A percentile compares a stretch with the other conserved stretches of the same genome.
These are phyloP conservation scores for Drosophila mojavensis DNA, from an alignment of 1,140 invertebrate species.

Conservation along the genomic window DNA sequence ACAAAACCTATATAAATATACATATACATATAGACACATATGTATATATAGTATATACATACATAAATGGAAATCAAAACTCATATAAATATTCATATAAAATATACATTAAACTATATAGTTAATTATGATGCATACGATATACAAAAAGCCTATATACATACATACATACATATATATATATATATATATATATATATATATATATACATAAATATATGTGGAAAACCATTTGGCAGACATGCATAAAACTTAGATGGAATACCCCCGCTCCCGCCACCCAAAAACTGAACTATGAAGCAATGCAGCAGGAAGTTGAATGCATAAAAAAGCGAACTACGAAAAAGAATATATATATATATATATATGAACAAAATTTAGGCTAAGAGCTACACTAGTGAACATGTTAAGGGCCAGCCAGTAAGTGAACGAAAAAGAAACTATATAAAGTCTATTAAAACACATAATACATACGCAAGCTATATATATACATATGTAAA, in stretches of 20 bases:
- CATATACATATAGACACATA: slow-evolving; percentile 32
- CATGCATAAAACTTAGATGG: slow-evolving; percentile 8
- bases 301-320: slow-evolving; percentile 34
- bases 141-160: slow-evolving; percentile 26
- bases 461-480: slow-evolving; percentile 1
- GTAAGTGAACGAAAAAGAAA: slow-evolving; percentile 32
- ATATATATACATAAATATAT: no score
- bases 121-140: slow-evolving; percentile 43
- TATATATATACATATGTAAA: slow-evolving; percentile 37
- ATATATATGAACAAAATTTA: slow-evolving; percentile 27
- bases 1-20: slow-evolving; percentile 47
- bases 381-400: slow-evolving; percentile 22
- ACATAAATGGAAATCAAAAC: slow-evolving; percentile 44
- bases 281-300: slow-evolving; percentile 13
- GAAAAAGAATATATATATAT: slow-evolving; percentile 28
- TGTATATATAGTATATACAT: slow-evolving; percentile 8
- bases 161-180: slow-evolving; percentile 10
- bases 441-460: slow-evolving; percentile 11
- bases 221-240: slow-evolving; percentile 20
- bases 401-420: slow-evolving; percentile 53
- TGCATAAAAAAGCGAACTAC: slow-evolving; percentile 1
- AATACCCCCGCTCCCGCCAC: not conserved
- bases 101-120: slow-evolving; percentile 60
- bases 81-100: slow-evolving; percentile 77
- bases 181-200: slow-evolving; percentile 44